Percentiles rank a stretch among this genome's conserved stretches.
phyloP scores from a whole-genome alignment of 2,888 invertebrate species.

The Macaria liturata region DNA sequence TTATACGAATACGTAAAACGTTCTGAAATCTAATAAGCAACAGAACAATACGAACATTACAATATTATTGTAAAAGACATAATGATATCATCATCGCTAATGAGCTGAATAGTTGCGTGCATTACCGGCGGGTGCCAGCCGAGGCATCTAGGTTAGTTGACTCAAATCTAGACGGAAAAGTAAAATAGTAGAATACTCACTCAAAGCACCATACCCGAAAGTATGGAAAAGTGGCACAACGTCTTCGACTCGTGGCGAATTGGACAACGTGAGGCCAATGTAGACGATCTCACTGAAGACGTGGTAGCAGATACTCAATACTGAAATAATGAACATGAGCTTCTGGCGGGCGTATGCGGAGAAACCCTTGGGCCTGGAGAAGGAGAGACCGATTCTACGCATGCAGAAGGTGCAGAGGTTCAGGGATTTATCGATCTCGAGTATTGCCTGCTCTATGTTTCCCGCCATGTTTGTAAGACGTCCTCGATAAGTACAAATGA shows the following conservation, averaged over 20 bases:
- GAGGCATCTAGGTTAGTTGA: too few species aligned
- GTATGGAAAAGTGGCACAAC: conserved; percentile 76
- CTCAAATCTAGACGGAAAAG: neutral
- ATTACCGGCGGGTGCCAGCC: too few species aligned
- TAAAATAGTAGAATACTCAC: conserved; percentile 50
- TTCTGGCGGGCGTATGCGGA: conserved; percentile 52
- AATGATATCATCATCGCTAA: too few species aligned
- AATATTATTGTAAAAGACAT: too few species aligned
- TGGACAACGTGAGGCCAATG: conserved; percentile 66
- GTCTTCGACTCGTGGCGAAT: conserved; percentile 72
- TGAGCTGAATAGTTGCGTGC: too few species aligned
- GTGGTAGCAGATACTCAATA: conserved; percentile 66
- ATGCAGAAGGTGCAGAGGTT: conserved; percentile 61
- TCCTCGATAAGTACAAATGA: neutral
- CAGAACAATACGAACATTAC: too few species aligned
- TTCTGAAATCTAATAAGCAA: too few species aligned
- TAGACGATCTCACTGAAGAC: conserved; percentile 70
- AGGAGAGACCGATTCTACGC: conserved; percentile 65
- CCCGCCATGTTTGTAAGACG: conserved; percentile 48
- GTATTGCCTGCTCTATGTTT: conserved; percentile 52
- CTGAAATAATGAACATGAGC: conserved; percentile 56
- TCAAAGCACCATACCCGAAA: conserved; percentile 72
- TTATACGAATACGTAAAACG: too few species aligned
- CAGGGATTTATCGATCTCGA: conserved; percentile 65
- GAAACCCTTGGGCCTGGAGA: conserved; percentile 48